Evolutionary conservation across 2,113 vertebrate species (phyloP).

Genomic region (Leptobrachium leishanense): DNA sequence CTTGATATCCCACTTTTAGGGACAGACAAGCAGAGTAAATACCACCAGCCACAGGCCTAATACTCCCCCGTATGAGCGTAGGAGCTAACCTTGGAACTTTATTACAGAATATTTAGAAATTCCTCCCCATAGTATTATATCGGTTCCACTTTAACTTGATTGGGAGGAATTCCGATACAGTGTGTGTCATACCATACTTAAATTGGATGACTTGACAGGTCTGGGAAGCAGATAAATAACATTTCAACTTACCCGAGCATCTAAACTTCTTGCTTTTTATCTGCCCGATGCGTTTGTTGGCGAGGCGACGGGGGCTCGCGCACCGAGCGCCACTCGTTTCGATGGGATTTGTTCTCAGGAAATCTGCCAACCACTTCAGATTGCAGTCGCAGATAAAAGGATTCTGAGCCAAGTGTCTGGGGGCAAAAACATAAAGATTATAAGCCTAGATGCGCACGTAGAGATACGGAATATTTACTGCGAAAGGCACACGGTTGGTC

Average conservation of each 20-base stretch:
- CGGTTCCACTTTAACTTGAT: no score
- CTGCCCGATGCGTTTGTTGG: constrained; percentile 96
- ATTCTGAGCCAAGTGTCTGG: constrained; percentile 94
- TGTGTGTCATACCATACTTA: neutral
- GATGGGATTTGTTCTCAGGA: constrained; percentile 91
- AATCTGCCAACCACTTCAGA: constrained; percentile 95
- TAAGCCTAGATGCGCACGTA: no score
- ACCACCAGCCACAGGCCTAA: no score
- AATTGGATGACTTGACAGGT: neutral
- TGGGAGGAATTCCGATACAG: neutral
- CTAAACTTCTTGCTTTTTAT: constrained; percentile 99
- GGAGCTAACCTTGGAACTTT: no score
- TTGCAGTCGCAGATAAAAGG: constrained; percentile 98
- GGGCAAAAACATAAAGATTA: no score
- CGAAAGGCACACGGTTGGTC: no score
- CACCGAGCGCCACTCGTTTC: constrained; percentile 96
- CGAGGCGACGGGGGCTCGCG: constrained; percentile 92
- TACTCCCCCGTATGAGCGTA: no score
- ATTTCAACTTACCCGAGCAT: constrained; percentile 82
- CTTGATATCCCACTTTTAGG: no score
- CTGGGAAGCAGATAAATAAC: neutral
- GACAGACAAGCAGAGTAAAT: no score
- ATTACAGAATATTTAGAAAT: no score
- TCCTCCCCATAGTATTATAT: no score
- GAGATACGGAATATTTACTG: no score